Evolutionary conservation across 2,888 invertebrate genomes (phyloP).

Genomic region (Eupithecia abbreviata): DNA sequence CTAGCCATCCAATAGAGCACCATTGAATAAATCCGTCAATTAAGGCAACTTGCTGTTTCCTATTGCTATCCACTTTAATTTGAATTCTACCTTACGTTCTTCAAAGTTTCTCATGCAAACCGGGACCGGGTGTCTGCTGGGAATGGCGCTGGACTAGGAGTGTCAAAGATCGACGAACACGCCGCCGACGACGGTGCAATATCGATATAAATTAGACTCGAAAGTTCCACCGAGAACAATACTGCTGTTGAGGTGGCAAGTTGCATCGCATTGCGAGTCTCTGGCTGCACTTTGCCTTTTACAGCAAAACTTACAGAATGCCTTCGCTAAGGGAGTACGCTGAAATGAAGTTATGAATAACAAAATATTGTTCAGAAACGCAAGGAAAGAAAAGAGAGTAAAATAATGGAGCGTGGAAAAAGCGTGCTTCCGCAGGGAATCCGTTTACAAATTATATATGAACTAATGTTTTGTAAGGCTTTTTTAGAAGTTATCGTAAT

Average conservation of each 20-base stretch:
- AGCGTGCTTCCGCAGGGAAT: slow-evolving; percentile 23
- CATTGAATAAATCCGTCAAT: slow-evolving; percentile 35
- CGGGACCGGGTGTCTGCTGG: slow-evolving; percentile 30
- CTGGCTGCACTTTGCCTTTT: slow-evolving; percentile 27
- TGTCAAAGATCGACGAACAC: slow-evolving; percentile 36
- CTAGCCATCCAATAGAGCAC: slow-evolving; percentile 23
- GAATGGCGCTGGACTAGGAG: slow-evolving; percentile 31
- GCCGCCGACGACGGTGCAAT: slow-evolving; percentile 30
- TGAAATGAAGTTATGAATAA: slow-evolving; percentile 33
- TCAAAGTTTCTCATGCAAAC: slow-evolving; percentile 39
- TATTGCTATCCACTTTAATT: slow-evolving; percentile 35
- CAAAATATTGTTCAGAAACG: slow-evolving; percentile 25
- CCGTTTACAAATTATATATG: slow-evolving; percentile 11
- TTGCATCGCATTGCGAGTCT: slow-evolving; percentile 31
- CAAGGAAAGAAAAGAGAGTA: slow-evolving; percentile 26
- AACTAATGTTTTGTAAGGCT: slow-evolving; percentile 6
- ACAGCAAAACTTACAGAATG: slow-evolving; percentile 25
- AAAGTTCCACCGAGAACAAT: slow-evolving; percentile 74
- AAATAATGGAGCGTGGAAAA: slow-evolving; percentile 27
- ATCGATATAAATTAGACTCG: slow-evolving; percentile 78
- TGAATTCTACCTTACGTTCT: slow-evolving; percentile 39
- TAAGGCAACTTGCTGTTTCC: slow-evolving; percentile 33
- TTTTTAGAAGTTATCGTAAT: not conserved
- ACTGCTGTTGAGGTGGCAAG: slow-evolving; percentile 73
- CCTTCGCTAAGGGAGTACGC: slow-evolving; percentile 24